Base-by-base conservation (phyloP, 1,140 invertebrate species). In the Drosophila auraria region DNA sequence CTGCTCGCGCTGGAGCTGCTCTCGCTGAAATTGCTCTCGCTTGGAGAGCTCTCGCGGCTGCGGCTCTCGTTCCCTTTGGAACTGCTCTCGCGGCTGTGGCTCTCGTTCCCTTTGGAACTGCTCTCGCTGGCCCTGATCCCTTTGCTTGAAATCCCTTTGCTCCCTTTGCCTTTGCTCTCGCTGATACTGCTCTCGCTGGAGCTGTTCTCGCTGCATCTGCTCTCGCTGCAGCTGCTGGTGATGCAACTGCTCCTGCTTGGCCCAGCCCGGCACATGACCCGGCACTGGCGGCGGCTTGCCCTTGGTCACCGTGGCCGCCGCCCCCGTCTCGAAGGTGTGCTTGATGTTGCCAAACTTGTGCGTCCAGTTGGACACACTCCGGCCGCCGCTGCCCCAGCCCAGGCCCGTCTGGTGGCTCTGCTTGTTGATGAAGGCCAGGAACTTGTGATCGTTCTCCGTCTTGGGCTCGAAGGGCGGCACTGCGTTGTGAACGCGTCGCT, bases 391-490 rank as follows among this genome's bases (percentile, higher is more conserved):
- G 61, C 74, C 80, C 93, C 93, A 80, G 33, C 90, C 59, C 8
- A 87, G 54, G 17, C 92, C 59, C 58, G 92, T 83, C 71, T 94
- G 83, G 58, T 95, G 93, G 91, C 94, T 95, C 76, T 97, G 96
- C 82, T 96, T 96, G 63, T 95, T 96, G 77, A 98, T 96, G 68
- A 98, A 96, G 0, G 97, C 96, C 38, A 97, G 91, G 80, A 97
- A 97, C 91, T 97, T 98, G 36, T 95, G 94, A 93, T 97, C 97
- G 68, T 96, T 97, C 61, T 97, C 97, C 0, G 97, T 97, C 92
- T 96, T 97, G 0, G 97, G 96, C 77, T 96, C 94, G 78, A 97
- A 97, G 0, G 94, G 94, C 1, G 96, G 96, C 6, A 96, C 94
- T 11, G 93, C 93, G 42, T 92, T 94, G 73, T 58, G 84, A 45